phyloP scores from a whole-genome alignment of 2,113 vertebrate genomes.

The Cygnus buccinator region DNA sequence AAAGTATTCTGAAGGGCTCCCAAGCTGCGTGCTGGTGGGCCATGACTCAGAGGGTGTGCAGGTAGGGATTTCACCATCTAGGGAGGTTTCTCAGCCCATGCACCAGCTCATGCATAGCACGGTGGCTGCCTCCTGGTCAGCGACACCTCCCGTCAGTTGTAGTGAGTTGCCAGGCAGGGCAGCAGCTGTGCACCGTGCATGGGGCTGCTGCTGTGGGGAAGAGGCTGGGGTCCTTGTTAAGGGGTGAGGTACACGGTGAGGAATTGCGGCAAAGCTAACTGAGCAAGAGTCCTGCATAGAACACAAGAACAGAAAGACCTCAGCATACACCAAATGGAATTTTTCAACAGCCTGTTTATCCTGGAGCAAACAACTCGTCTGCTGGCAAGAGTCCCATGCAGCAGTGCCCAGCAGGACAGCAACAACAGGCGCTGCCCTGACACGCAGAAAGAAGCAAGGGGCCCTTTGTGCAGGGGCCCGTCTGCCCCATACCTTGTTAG shows the following conservation, averaged over 20 bases:
- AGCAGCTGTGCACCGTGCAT: fast-evolving
- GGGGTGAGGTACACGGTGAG: no score
- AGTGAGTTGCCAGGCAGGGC: neutral
- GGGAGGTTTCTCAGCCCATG: neutral
- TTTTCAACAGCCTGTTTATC: neutral
- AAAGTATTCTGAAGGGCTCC: neutral
- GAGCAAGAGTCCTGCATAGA: neutral
- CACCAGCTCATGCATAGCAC: fast-evolving
- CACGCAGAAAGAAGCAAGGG: neutral
- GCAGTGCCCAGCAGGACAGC: neutral
- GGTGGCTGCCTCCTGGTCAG: neutral
- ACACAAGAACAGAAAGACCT: neutral
- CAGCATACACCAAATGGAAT: neutral
- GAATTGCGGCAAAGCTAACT: neutral
- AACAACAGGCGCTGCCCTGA: neutral
- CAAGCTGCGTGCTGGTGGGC: no score
- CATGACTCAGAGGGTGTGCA: neutral
- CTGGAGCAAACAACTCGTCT: neutral
- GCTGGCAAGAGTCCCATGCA: neutral
- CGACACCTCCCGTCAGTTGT: neutral
- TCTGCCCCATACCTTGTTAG: neutral
- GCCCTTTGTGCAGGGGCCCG: neutral
- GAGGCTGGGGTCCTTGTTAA: neutral
- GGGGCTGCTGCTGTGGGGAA: fast-evolving
- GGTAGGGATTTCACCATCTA: neutral